Percentiles rank a stretch among this genome's conserved stretches.
These are phyloP conservation scores for Carpatolechia fugitivella DNA, from an alignment of 2,888 invertebrate genomes.

Conservation along the genomic window DNA sequence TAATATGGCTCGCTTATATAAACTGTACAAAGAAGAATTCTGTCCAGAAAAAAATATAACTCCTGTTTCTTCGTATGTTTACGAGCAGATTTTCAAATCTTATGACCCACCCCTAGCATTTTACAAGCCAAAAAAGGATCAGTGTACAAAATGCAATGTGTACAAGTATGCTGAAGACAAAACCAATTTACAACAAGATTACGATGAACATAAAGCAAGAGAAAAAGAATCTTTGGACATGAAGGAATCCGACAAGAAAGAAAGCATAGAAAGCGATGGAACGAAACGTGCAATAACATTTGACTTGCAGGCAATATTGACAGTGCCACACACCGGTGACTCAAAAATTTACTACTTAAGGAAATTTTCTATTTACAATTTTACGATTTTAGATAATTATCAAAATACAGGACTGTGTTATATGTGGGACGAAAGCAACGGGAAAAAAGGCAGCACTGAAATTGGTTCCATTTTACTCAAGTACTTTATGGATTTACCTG, in stretches of 20 bases:
- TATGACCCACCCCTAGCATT: conserved; percentile 13
- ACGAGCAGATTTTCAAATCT: conserved; percentile 2
- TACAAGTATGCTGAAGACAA: conserved; percentile 11
- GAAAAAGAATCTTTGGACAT: conserved; percentile 14
- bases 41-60: conserved; percentile 3
- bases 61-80: conserved; percentile 1
- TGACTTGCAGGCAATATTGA: conserved; percentile 15
- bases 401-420: conserved; percentile 10
- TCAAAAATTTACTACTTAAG: conserved; percentile 6
- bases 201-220: conserved; percentile 2
- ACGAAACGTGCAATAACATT: conserved; percentile 18
- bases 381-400: conserved; percentile 6
- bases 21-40: conserved; percentile 1
- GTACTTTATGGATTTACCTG: not conserved
- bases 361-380: conserved; percentile 6
- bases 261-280: conserved; percentile 17
- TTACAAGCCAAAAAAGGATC: conserved; percentile 18
- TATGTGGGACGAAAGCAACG: conserved; percentile 9
- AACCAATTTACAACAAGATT: conserved; percentile 3
- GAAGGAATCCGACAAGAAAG: conserved; percentile 18
- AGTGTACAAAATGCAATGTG: conserved; percentile 18
- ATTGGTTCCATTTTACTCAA: conserved; percentile 12
- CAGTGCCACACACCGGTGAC: conserved; percentile 1
- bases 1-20: conserved; percentile 3
- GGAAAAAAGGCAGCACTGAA: conserved; percentile 24